Conservation (phyloP, 2,113 vertebrate species). For the Mionectes macconnelli region DNA sequence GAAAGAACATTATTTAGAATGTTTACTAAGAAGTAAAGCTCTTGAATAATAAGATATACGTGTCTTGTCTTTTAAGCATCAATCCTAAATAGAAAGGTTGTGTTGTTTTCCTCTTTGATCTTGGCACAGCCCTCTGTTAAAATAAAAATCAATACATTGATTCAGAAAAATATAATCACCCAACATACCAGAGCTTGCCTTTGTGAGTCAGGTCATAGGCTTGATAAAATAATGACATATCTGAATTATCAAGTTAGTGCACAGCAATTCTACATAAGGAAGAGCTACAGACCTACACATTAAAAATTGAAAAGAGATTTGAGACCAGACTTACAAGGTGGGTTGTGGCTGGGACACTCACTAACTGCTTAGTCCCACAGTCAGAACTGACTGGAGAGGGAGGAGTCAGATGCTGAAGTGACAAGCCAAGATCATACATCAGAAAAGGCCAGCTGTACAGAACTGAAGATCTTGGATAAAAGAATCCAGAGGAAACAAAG, state of each 20-base stretch:
- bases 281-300: neutral
- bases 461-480: neutral
- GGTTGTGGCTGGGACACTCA: neutral
- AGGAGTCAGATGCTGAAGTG: neutral
- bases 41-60: neutral
- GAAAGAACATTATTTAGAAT: neutral
- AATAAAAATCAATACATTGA: neutral
- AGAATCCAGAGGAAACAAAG: neutral
- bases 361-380: neutral
- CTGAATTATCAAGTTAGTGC: neutral
- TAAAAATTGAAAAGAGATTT: neutral
- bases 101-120: neutral
- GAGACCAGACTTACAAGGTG: neutral
- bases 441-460: neutral
- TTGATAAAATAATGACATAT: neutral
- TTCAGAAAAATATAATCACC: constrained; percentile 17
- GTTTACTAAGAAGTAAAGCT: neutral
- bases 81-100: neutral
- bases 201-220: neutral
- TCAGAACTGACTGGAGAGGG: neutral
- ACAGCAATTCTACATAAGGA: neutral
- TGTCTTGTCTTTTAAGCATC: neutral
- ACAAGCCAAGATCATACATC: neutral
- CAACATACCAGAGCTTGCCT: neutral
- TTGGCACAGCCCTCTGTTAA: neutral